A percentile compares a stretch with the other conserved stretches of the same genome.
Evolutionary conservation across 2,113 vertebrate species (phyloP).

Genomic region (Merops nubicus): DNA sequence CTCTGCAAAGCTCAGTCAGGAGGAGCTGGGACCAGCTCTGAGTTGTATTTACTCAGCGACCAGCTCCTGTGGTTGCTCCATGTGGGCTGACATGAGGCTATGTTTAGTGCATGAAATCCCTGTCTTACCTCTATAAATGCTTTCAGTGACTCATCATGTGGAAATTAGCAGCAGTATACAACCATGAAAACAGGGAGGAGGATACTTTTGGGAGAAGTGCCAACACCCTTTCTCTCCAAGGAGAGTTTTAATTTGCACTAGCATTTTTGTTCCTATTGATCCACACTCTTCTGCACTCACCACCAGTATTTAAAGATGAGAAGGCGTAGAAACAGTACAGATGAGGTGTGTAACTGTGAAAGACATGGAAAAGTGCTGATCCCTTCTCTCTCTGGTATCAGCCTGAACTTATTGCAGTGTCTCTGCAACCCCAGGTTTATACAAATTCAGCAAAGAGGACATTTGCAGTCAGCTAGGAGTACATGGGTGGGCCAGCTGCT

Average conservation of each 20-base stretch:
- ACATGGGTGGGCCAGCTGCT: background rate
- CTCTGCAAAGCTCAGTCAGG: background rate
- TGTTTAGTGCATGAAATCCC: slow-evolving; percentile 34
- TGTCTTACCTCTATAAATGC: background rate
- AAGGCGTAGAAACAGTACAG: background rate
- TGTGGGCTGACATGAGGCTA: background rate
- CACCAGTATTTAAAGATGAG: background rate
- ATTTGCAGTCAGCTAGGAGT: background rate
- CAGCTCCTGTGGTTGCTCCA: background rate
- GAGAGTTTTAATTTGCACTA: background rate
- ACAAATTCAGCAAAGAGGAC: background rate
- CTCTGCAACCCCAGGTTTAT: background rate
- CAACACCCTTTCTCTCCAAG: background rate
- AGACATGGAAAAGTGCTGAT: background rate
- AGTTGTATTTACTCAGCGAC: background rate
- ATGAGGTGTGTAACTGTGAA: background rate
- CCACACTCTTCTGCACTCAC: background rate
- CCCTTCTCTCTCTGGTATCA: background rate
- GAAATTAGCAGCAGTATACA: slow-evolving; percentile 11
- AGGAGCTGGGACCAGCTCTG: background rate
- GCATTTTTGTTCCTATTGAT: background rate
- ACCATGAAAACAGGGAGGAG: background rate
- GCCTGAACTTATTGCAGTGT: background rate
- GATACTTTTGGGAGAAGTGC: background rate
- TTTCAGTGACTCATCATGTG: background rate